Percentiles rank a stretch among this genome's conserved stretches.
Evolutionary conservation across 2,797 vertebrate genomes (phyloP).

Genomic region (Ambastaia sidthimunki): DNA sequence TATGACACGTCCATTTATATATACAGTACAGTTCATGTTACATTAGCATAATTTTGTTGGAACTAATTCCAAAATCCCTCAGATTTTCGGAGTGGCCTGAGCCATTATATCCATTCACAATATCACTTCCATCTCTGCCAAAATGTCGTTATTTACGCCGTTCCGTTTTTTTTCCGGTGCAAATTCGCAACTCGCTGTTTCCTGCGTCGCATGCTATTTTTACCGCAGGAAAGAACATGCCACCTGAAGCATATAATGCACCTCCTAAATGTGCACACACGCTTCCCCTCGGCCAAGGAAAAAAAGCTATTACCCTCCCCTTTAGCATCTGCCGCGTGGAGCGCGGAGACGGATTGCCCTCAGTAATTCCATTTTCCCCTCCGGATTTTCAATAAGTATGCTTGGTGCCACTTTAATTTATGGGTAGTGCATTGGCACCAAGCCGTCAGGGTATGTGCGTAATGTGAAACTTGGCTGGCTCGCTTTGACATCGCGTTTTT

Average conservation of each 20-base stretch:
- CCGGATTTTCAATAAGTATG: constrained; percentile 74
- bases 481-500: constrained; percentile 58
- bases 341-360: constrained; percentile 71
- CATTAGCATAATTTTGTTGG: background rate
- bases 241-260: constrained; percentile 68
- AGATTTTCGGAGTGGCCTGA: background rate
- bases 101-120: background rate
- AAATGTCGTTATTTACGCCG: constrained; percentile 29
- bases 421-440: constrained; percentile 63
- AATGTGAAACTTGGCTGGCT: constrained; percentile 65
- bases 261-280: constrained; percentile 63
- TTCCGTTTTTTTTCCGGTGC: background rate
- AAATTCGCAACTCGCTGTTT: background rate
- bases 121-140: constrained; percentile 1
- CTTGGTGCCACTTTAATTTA: constrained; percentile 77
- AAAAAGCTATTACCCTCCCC: constrained; percentile 72
- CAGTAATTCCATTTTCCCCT: constrained; percentile 78
- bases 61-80: background rate
- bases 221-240: constrained; percentile 37
- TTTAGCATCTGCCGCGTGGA: constrained; percentile 69
- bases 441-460: constrained; percentile 55
- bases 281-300: constrained; percentile 52
- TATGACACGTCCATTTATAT: constrained; percentile 8
- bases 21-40: background rate
- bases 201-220: constrained; percentile 41